These are phyloP conservation scores for Heloderma charlesbogerti DNA, from an alignment of 2,113 vertebrate genomes.

Conservation along the genomic window DNA sequence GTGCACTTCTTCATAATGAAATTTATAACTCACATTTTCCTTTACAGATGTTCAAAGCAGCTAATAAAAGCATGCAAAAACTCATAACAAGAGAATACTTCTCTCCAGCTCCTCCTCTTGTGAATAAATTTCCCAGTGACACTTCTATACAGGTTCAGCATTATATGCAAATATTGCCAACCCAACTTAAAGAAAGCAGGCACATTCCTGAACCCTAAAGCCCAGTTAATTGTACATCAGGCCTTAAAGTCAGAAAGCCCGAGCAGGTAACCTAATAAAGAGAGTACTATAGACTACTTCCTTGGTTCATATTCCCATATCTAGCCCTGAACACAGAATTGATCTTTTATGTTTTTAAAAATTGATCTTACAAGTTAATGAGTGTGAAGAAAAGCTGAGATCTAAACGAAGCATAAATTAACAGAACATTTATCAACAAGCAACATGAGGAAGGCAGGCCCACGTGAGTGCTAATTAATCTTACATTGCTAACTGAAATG, in stretches of 20 bases:
- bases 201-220: background rate
- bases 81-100: background rate
- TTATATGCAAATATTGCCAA: background rate
- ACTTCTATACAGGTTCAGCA: background rate
- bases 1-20: background rate
- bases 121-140: background rate
- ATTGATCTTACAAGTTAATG: background rate
- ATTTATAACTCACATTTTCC: background rate
- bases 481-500: background rate
- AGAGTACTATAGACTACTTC: background rate
- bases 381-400: background rate
- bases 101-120: background rate
- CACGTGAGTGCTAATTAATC: conserved; percentile 15
- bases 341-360: conserved; percentile 6
- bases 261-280: background rate
- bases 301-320: background rate
- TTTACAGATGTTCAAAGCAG: background rate
- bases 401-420: conserved; percentile 23
- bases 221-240: background rate
- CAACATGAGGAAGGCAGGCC: background rate
- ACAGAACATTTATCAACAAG: conserved; percentile 8
- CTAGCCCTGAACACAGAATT: background rate
- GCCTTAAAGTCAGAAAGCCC: background rate
- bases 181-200: background rate
- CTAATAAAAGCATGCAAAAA: background rate